Percentiles rank a stretch among this genome's conserved stretches.
phyloP scores from a whole-genome alignment of 2,888 invertebrate genomes.

The Patella pellucida region DNA sequence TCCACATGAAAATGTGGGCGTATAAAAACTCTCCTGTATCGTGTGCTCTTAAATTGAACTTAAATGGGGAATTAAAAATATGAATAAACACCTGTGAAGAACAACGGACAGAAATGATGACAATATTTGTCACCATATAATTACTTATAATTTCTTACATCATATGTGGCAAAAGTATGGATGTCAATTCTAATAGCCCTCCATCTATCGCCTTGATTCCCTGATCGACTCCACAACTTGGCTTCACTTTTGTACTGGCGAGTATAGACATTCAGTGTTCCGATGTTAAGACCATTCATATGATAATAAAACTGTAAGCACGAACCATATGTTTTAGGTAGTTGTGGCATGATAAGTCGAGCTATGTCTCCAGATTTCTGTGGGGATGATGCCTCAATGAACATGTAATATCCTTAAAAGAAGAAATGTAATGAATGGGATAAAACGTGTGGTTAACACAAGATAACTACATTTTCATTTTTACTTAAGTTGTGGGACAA shows the following conservation, averaged over 20 bases:
- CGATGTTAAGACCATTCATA: slow-evolving; percentile 60
- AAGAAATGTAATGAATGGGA: not conserved
- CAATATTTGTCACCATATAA: no score
- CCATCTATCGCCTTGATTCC: slow-evolving; percentile 60
- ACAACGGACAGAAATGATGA: no score
- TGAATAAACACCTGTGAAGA: no score
- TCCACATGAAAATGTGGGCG: no score
- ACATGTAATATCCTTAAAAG: slow-evolving; percentile 59
- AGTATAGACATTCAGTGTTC: slow-evolving; percentile 52
- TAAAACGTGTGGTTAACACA: no score
- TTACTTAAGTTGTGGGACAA: no score
- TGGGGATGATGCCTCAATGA: slow-evolving; percentile 51
- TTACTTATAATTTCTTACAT: slow-evolving; percentile 37
- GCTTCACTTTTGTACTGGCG: slow-evolving; percentile 28
- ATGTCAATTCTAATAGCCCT: slow-evolving; percentile 51
- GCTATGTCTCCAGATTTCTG: slow-evolving; percentile 47
- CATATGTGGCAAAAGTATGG: slow-evolving; percentile 49
- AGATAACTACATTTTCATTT: no score
- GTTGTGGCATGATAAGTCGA: slow-evolving; percentile 49
- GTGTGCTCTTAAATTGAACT: no score
- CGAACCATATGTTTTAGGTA: slow-evolving; percentile 45
- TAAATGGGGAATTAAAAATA: no score
- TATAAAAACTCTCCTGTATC: no score
- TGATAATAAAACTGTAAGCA: slow-evolving; percentile 65
- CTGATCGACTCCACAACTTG: slow-evolving; percentile 49